These are phyloP conservation scores for Lycorma delicatula DNA, from an alignment of 1,140 invertebrate genomes.

Conservation along the genomic window DNA sequence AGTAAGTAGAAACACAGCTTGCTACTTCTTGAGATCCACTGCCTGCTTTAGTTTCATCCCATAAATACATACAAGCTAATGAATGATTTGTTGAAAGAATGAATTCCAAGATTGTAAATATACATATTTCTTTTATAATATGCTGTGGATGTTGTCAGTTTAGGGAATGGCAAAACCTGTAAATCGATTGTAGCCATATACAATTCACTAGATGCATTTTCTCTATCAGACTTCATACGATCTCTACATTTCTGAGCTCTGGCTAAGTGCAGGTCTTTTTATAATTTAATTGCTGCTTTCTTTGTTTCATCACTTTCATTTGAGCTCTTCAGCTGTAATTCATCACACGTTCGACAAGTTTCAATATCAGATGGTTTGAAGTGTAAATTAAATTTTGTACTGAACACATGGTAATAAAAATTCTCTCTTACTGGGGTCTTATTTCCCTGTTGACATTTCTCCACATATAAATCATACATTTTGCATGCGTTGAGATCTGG, in stretches of 20 bases:
- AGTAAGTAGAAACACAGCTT: slow-evolving; percentile 25
- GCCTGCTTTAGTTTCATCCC: slow-evolving; percentile 27
- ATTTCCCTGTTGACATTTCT: slow-evolving; percentile 36
- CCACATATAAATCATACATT: slow-evolving; percentile 40
- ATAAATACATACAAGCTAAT: slow-evolving; percentile 26
- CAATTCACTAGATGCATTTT: slow-evolving; percentile 16
- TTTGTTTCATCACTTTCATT: slow-evolving; percentile 11
- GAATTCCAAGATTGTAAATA: slow-evolving; percentile 25
- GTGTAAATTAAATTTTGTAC: slow-evolving; percentile 41
- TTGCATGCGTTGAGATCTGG: slow-evolving; percentile 40
- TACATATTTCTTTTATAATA: slow-evolving; percentile 30
- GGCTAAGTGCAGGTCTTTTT: slow-evolving; percentile 24
- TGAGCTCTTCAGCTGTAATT: slow-evolving; percentile 14
- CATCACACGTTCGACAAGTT: slow-evolving; percentile 26
- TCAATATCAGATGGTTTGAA: slow-evolving; percentile 38
- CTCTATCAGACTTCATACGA: slow-evolving; percentile 20
- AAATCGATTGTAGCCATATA: slow-evolving; percentile 27
- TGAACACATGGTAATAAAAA: slow-evolving; percentile 43
- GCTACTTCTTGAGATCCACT: slow-evolving; percentile 25
- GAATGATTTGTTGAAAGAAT: slow-evolving; percentile 21
- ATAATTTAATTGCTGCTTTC: slow-evolving; percentile 13
- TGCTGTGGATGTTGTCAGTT: slow-evolving; percentile 25
- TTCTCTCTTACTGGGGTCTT: slow-evolving; percentile 39
- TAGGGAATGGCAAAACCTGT: slow-evolving; percentile 26
- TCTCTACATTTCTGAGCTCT: slow-evolving; percentile 18